These are phyloP conservation scores for Himantopus leucocephalus DNA, from an alignment of 2,113 vertebrate genomes.

Conservation along the genomic window DNA sequence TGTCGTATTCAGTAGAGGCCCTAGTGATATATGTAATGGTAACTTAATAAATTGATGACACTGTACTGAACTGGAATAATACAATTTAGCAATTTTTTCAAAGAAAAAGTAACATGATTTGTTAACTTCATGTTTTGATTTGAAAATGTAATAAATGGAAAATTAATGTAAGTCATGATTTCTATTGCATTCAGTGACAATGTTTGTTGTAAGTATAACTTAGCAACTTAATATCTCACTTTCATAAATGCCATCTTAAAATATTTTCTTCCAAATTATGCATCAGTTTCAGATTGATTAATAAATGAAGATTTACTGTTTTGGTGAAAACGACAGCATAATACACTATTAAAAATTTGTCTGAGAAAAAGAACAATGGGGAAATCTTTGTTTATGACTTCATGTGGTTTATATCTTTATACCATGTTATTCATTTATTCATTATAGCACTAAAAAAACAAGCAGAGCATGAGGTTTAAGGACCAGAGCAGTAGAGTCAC, in stretches of 20 bases:
- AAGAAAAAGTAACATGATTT: not conserved
- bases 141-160: not conserved
- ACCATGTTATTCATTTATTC: not conserved
- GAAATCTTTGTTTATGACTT: not conserved
- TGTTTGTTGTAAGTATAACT: not conserved
- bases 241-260: not conserved
- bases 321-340: not conserved
- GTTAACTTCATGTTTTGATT: not conserved
- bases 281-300: not conserved
- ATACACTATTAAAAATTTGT: not conserved
- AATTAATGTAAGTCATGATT: not conserved
- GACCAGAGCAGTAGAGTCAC: not conserved
- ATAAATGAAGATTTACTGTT: not conserved
- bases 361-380: not conserved
- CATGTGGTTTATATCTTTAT: not conserved
- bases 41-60: constrained; percentile 16
- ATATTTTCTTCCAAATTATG: not conserved
- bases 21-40: not conserved
- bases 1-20: not conserved
- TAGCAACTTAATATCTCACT: not conserved
- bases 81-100: not conserved
- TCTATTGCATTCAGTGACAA: not conserved
- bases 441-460: not conserved
- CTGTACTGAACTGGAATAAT: constrained; percentile 3
- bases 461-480: not conserved